Percentiles rank a stretch among this genome's conserved stretches.
Conservation (phyloP, 2,888 invertebrate genomes). For the Patella ulyssiponensis region DNA sequence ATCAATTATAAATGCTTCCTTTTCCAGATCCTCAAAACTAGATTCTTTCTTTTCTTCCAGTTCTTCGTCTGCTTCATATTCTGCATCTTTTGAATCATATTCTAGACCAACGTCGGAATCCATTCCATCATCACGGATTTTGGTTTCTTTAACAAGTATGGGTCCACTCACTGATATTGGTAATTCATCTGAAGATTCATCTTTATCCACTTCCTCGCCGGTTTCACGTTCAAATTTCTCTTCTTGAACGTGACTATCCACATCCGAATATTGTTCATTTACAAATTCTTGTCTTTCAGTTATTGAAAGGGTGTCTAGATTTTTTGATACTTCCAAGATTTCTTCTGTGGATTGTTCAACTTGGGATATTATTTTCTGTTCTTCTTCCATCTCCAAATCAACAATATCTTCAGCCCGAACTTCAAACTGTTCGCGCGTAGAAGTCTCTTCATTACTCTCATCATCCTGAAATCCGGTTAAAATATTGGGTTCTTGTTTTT, state of each 20-base stretch:
- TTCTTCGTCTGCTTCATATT: conserved; percentile 2
- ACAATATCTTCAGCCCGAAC: conserved; percentile 2
- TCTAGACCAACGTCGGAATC: background rate
- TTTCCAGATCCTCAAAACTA: background rate
- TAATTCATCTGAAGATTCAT: conserved; percentile 20
- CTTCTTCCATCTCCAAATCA: background rate
- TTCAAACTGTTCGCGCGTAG: too few relatives aligned
- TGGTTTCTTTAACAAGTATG: background rate
- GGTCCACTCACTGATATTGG: background rate
- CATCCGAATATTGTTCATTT: background rate
- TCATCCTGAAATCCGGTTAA: background rate
- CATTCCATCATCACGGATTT: background rate
- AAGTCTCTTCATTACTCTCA: background rate
- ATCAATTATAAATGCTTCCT: too few relatives aligned
- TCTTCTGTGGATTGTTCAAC: background rate
- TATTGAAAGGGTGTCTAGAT: too few relatives aligned
- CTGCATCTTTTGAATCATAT: background rate
- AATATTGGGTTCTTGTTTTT: too few relatives aligned
- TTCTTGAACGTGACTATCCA: background rate
- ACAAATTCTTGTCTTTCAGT: too few relatives aligned
- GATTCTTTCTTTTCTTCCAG: background rate
- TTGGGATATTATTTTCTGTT: background rate
- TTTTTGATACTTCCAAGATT: background rate
- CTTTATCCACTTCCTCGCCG: conserved; percentile 21
- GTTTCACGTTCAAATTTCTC: conserved; percentile 29